Evolutionary conservation across 2,888 invertebrate genomes (phyloP).

Genomic region (Lordiphosa andalusiaca): DNA sequence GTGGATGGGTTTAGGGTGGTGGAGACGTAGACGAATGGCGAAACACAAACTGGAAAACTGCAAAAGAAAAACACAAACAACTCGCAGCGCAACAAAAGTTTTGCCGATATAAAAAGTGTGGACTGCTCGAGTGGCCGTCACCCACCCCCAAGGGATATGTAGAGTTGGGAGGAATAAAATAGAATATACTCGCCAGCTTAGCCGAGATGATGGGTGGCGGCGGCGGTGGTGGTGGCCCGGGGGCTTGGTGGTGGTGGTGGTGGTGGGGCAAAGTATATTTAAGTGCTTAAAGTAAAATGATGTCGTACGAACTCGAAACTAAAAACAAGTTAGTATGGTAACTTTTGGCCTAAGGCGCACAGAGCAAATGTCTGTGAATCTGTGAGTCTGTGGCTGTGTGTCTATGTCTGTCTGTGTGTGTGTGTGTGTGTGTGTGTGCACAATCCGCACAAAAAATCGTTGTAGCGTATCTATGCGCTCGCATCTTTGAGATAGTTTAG

Average conservation of each 20-base stretch:
- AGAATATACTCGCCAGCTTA: constrained; percentile 54
- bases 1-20: neutral
- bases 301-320: constrained; percentile 78
- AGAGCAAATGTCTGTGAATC: constrained; percentile 17
- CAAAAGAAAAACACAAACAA: constrained; percentile 75
- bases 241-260: constrained; percentile 42
- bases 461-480: constrained; percentile 73
- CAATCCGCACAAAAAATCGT: constrained; percentile 74
- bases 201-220: constrained; percentile 24
- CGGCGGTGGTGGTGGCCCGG: constrained; percentile 7
- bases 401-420: constrained; percentile 34
- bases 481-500: constrained; percentile 75
- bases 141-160: constrained; percentile 13
- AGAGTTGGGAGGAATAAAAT: constrained; percentile 51
- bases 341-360: constrained; percentile 65
- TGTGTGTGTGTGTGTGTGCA: constrained; percentile 36
- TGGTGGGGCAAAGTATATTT: constrained; percentile 75
- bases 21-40: constrained; percentile 11
- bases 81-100: constrained; percentile 71
- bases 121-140: constrained; percentile 68
- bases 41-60: constrained; percentile 69
- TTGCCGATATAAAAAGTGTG: constrained; percentile 74
- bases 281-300: constrained; percentile 79
- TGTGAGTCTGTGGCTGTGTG: constrained; percentile 21
- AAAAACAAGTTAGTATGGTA: constrained; percentile 76